phyloP scores from a whole-genome alignment of 2,888 invertebrate species.

The Plusia festucae region DNA sequence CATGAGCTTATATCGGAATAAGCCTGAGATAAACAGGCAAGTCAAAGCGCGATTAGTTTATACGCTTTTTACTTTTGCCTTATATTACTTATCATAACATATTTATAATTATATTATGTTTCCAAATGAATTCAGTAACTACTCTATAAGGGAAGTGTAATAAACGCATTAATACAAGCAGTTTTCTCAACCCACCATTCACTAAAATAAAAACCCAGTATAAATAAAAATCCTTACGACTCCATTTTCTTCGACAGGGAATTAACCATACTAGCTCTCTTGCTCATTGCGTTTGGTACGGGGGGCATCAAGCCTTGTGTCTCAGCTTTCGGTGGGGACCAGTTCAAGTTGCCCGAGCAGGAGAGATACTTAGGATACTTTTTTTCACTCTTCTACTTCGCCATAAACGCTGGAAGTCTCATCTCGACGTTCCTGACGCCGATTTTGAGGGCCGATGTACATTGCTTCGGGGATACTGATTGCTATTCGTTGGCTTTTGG shows the following conservation, averaged over 20 bases:
- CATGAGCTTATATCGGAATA: no score
- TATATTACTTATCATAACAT: no score
- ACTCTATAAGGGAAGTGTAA: no score
- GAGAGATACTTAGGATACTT: constrained; percentile 94
- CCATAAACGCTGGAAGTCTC: constrained; percentile 97
- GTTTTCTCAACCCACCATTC: no score
- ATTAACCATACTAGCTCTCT: constrained; percentile 91
- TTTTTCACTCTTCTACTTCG: constrained; percentile 98
- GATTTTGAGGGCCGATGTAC: constrained; percentile 93
- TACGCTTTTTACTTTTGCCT: no score
- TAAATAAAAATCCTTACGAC: no score
- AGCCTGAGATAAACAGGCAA: no score
- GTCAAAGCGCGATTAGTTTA: no score
- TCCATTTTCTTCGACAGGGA: constrained; percentile 87
- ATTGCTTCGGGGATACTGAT: constrained; percentile 93
- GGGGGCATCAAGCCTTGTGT: constrained; percentile 99
- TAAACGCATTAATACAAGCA: no score
- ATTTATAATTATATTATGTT: no score
- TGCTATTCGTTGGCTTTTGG: constrained; percentile 97
- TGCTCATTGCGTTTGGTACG: constrained; percentile 96
- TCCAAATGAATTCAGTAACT: no score
- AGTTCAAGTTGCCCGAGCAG: constrained; percentile 95
- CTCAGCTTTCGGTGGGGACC: constrained; percentile 98
- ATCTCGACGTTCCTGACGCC: constrained; percentile 97
- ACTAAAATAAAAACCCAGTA: no score